These are phyloP conservation scores for Ptychochromis oligacanthus DNA, from an alignment of 2,113 vertebrate species.

Conservation along the genomic window DNA sequence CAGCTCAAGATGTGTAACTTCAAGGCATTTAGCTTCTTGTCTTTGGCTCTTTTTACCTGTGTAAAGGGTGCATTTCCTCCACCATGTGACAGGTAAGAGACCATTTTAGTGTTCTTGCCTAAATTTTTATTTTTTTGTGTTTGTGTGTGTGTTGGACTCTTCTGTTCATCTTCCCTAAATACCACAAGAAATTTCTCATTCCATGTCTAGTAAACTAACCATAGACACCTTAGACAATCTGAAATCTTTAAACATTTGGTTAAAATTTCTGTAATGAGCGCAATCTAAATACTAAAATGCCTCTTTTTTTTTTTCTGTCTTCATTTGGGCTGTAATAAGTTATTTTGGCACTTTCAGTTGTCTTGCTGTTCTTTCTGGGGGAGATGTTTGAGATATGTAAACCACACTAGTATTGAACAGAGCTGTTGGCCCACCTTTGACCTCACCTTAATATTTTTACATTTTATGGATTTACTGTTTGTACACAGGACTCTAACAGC, in stretches of 20 bases:
- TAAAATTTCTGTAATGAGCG: neutral
- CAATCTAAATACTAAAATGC: neutral
- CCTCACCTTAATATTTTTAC: neutral
- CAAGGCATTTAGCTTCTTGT: neutral
- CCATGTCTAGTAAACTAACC: neutral
- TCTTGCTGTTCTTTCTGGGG: accelerated
- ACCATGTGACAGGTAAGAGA: constrained; percentile 76
- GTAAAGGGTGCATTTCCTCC: constrained; percentile 15
- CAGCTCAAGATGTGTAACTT: neutral
- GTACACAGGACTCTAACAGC: neutral
- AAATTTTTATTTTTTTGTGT: too few relatives aligned
- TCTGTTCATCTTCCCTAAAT: neutral
- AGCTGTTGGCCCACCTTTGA: constrained; percentile 6
- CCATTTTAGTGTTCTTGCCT: neutral
- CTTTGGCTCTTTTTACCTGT: neutral
- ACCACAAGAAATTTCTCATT: neutral
- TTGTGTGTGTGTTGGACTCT: too few relatives aligned
- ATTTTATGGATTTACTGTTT: neutral
- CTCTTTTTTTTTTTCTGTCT: neutral
- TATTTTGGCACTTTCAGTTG: neutral
- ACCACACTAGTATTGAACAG: too few relatives aligned
- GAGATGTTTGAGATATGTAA: neutral
- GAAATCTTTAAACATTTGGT: neutral
- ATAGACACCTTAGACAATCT: neutral
- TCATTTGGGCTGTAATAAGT: neutral